Evolutionary conservation across 1,140 invertebrate species (phyloP), one percentile per base, ranked within the genome.

Genomic region (Drosophila murphyi): DNA sequence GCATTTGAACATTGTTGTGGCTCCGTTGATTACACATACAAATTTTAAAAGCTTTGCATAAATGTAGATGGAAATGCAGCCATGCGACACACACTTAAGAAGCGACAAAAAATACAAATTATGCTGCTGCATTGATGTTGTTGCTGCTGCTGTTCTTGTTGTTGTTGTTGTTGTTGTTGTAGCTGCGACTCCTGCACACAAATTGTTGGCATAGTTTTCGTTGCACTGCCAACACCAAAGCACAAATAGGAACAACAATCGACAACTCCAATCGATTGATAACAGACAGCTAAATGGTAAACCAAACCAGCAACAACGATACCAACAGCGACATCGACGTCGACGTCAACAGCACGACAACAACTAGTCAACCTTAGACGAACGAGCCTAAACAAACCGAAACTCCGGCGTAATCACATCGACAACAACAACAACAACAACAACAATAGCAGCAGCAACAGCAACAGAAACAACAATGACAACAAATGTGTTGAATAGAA

Each of bases 1-100:
- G 77, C 77, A 61, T 78, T 55, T 43, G 74, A 60, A 69, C 63
- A 65, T 72, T 20, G 32, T 55, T 61, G 6, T 63, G 76, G 47
- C 50, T 86, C 60, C 79, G 68, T 47, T 87, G 78, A 85, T 72
- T 87, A 83, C 79, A 65, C 82, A 78, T 79, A 78, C 63, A 82
- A 87, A 75, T 82, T 69, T 43, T 41, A 72, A 72, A 68, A 57
- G 76, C 50, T 70, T 61, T 74, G 72, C 65, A 74, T 70, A 62
- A 56, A 70, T 73, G 54, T 47, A 55, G 68, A 61, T 35, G 62
- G 5, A 41, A 48, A 73, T 12, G 35, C 65, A 62, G 43, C 35
- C 34, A 69, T 41, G 65, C 72, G 56, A 70, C n/a, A 29, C 43
- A 45, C 48, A 87, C 87, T 78, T 85, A 82, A 87, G 85, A 83